Base-by-base conservation (phyloP, 2,888 invertebrate species). In the Brachylomia viminalis region DNA sequence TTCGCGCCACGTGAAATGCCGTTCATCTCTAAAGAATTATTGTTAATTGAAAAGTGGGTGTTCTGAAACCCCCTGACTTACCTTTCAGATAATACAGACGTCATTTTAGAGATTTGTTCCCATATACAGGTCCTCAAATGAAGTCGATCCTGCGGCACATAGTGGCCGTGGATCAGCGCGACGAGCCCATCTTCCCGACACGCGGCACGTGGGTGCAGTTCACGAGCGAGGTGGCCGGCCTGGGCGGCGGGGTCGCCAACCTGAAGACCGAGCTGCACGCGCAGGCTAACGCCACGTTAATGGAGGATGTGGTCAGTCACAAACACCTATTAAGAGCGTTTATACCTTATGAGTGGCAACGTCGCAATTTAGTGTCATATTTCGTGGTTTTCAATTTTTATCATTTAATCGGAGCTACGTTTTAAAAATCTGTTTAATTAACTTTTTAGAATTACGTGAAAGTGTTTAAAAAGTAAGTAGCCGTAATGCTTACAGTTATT, bases 241-340 rank as follows among this genome's bases (percentile, higher is more conserved):
- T 99, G 11, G 99, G 99, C 23, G 99, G 99, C 4, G 98, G 99
- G 91, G 98, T 99, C 33, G 98, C 98, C 27, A 99, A 99, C 92
- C 92, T 99, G 42, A 98, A 98, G 95, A 98, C 98, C 85, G 99
- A 99, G 81, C 89, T 96, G 62, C 91, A 92, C 71, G 93, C 94
- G 33, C 94, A 97, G 90, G 92, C 92, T 38, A 96, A 96, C 78
- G 82, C 88, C 61, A 82, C 92, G 7, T 38, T 94, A 0, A 69
- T 86, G 0, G 92, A 92, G 0, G 86, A 90, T 49, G 64, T 77
- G 64, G 77, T 77, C 27, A 62, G 79, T 67, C 30, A 49, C 23
- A 30, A 20, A 64, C 17, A 64, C n/a, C n/a, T n/a, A n/a, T n/a
- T n/a, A n/a, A n/a, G n/a, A n/a, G n/a, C n/a, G n/a, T n/a, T n/a